Conservation (phyloP, 2,888 invertebrate species). For the Oscheius myriophilus region DNA sequence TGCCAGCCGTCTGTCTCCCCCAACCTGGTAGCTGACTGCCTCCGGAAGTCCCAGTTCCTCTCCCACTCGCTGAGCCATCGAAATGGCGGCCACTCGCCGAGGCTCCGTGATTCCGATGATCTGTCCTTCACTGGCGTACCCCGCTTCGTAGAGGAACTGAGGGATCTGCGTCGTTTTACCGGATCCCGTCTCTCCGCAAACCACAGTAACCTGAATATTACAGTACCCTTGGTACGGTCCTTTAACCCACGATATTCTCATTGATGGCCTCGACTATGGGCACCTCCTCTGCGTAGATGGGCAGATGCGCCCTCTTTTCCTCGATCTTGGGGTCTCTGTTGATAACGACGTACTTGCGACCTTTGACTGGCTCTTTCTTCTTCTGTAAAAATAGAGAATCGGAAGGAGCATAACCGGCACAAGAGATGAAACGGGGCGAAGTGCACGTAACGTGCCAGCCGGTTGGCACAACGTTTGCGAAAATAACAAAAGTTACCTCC, state of each 20-base stretch:
- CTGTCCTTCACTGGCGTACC: conserved; percentile 76
- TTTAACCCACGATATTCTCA: conserved; percentile 79
- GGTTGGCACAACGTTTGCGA: too few relatives aligned
- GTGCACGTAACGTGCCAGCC: neutral
- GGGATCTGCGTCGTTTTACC: conserved; percentile 99
- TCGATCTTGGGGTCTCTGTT: conserved; percentile 43
- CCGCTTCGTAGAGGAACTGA: conserved; percentile 96
- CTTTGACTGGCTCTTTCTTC: conserved; percentile 5
- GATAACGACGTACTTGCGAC: conserved; percentile 30
- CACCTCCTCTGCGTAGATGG: conserved; percentile 83
- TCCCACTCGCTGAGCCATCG: conserved; percentile 91
- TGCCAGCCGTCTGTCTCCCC: too few relatives aligned
- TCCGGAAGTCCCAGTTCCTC: conserved; percentile 84
- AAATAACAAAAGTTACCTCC: too few relatives aligned
- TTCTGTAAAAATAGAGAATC: neutral
- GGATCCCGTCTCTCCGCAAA: conserved; percentile 89
- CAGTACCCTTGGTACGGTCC: too few relatives aligned
- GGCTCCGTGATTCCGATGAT: conserved; percentile 82
- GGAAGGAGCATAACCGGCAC: neutral
- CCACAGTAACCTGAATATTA: conserved; percentile 77
- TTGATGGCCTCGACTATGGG: conserved; percentile 91
- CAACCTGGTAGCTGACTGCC: conserved; percentile 83
- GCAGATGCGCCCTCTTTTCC: conserved; percentile 74
- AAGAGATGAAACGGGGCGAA: neutral
- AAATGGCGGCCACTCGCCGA: conserved; percentile 94